A percentile compares a stretch with the other conserved stretches of the same genome.
Conservation (phyloP, 2,888 invertebrate genomes). For the Drosophila subquinaria region DNA sequence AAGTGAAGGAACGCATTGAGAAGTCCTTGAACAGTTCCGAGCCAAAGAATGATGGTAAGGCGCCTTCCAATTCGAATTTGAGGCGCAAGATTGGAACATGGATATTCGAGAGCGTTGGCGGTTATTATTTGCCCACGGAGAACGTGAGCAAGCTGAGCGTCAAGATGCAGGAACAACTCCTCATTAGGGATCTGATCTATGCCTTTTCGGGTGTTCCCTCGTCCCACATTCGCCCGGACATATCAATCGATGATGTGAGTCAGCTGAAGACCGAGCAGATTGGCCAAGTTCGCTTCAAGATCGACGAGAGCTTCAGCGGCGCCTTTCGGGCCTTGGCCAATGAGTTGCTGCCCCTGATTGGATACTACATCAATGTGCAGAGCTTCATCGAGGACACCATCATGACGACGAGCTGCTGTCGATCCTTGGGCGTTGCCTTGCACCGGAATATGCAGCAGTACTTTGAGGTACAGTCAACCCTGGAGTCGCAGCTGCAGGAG, state of each 20-base stretch:
- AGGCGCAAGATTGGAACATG: conserved; percentile 41
- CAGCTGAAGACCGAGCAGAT: conserved; percentile 43
- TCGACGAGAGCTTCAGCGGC: conserved; percentile 55
- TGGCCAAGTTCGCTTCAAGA: conserved; percentile 53
- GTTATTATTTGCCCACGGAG: conserved; percentile 57
- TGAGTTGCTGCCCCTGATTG: conserved; percentile 57
- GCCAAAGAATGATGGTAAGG: not conserved
- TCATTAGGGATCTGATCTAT: conserved; percentile 65
- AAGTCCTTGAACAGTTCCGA: not conserved
- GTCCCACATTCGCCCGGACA: conserved; percentile 54
- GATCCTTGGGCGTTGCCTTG: conserved; percentile 44
- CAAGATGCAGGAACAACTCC: conserved; percentile 52
- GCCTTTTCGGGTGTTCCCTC: conserved; percentile 70
- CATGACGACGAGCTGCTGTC: conserved; percentile 32
- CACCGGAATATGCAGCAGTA: conserved; percentile 46
- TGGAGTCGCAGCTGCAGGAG: conserved; percentile 54
- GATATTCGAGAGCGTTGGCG: conserved; percentile 62
- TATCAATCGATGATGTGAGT: conserved; percentile 30
- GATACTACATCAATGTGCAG: conserved; percentile 62
- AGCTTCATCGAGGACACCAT: conserved; percentile 61
- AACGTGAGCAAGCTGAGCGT: conserved; percentile 47
- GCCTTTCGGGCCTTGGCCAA: conserved; percentile 54
- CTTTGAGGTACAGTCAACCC: conserved; percentile 45
- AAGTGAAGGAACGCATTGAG: conserved; percentile 7
- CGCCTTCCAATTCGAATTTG: not conserved